phyloP scores from a whole-genome alignment of 2,797 vertebrate species.

The Pseudocheirus occidentalis region DNA sequence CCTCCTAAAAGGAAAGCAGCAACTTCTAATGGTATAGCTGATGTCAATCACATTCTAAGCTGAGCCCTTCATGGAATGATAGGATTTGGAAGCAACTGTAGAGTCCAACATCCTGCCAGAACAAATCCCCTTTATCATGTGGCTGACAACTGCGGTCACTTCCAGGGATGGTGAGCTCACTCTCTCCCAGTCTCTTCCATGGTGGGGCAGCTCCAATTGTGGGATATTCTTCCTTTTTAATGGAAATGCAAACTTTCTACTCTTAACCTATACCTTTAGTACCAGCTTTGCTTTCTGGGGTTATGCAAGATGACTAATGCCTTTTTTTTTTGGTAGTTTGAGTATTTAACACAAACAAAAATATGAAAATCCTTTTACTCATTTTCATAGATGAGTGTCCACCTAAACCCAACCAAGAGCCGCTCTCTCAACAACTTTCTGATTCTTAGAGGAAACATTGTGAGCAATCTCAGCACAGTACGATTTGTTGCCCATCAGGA shows the following conservation, averaged over 20 bases:
- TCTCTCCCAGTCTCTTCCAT: background rate
- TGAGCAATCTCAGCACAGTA: too few species aligned
- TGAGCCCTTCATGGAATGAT: background rate
- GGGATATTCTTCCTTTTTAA: background rate
- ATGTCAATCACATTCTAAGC: background rate
- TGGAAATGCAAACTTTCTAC: background rate
- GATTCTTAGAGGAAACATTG: too few species aligned
- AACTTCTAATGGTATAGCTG: too few species aligned
- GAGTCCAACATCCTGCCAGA: background rate
- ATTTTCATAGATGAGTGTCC: too few species aligned
- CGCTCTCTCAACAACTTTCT: too few species aligned
- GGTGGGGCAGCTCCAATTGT: background rate
- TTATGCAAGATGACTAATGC: background rate
- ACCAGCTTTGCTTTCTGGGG: background rate
- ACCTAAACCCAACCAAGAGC: too few species aligned
- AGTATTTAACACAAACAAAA: too few species aligned
- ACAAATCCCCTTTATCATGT: background rate
- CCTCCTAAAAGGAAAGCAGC: too few species aligned
- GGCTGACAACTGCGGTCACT: background rate
- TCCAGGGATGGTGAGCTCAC: background rate
- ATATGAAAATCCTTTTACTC: too few species aligned
- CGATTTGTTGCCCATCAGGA: too few species aligned
- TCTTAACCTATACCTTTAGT: accelerated
- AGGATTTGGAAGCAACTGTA: background rate
- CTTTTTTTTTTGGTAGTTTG: background rate